phyloP scores from a whole-genome alignment of 1,140 invertebrate genomes.

The Ceratosolen solmsi region DNA sequence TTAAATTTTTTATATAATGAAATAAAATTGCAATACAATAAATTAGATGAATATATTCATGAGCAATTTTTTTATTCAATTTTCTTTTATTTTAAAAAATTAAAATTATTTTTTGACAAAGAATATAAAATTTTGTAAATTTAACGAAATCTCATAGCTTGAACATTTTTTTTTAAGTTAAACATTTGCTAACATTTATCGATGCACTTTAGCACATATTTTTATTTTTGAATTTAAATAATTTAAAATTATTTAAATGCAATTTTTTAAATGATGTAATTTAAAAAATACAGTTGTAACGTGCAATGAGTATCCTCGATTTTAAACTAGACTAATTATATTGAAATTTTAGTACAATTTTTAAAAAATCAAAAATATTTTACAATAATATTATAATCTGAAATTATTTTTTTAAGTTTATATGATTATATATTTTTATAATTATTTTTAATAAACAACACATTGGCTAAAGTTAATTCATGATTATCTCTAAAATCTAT shows the following conservation, averaged over 20 bases:
- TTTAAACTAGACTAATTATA: slow-evolving; percentile 41
- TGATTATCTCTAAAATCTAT: slow-evolving; percentile 1
- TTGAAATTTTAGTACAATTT: slow-evolving; percentile 41
- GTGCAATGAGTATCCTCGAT: slow-evolving; percentile 25
- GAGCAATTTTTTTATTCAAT: neutral
- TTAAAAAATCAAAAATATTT: slow-evolving; percentile 13
- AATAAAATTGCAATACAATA: neutral
- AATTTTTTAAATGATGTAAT: slow-evolving; percentile 18
- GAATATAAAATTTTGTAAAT: slow-evolving; percentile 2
- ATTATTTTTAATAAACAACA: neutral
- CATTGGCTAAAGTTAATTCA: neutral
- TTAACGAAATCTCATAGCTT: slow-evolving; percentile 27
- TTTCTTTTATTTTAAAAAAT: neutral
- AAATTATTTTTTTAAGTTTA: neutral
- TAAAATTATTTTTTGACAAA: too few species aligned
- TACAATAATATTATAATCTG: slow-evolving; percentile 8
- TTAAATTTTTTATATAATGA: neutral
- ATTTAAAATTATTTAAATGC: slow-evolving; percentile 5
- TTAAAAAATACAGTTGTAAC: slow-evolving; percentile 18
- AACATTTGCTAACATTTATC: neutral
- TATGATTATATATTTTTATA: slow-evolving; percentile 11
- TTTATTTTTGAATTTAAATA: slow-evolving; percentile 3
- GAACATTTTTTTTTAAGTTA: neutral
- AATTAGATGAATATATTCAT: neutral
- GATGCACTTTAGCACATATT: neutral